Evolutionary conservation across 2,888 invertebrate species (phyloP).

Genomic region (Melanotus villosus): DNA sequence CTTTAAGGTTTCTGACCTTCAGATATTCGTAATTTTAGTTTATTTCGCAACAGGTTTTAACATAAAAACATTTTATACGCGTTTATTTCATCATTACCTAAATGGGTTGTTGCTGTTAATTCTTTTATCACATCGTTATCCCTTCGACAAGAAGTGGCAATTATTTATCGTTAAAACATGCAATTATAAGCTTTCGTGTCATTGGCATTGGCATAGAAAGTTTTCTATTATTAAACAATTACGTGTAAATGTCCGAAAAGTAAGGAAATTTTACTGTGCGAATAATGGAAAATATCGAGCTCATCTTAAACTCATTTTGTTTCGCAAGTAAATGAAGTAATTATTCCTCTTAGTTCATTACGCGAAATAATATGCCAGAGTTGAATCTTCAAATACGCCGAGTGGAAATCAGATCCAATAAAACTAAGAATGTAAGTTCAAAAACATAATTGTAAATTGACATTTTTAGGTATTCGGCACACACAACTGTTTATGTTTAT

Average conservation of each 20-base stretch:
- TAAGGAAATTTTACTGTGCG: not conserved
- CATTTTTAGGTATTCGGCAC: too few relatives aligned
- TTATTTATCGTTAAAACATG: slow-evolving; percentile 15
- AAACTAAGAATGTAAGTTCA: too few relatives aligned
- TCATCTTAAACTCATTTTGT: too few relatives aligned
- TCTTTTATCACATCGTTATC: not conserved
- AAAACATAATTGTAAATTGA: too few relatives aligned
- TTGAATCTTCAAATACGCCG: too few relatives aligned
- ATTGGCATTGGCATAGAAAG: slow-evolving; percentile 26
- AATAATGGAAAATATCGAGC: too few relatives aligned
- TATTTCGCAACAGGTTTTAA: not conserved
- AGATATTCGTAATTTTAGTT: not conserved
- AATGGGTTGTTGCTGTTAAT: not conserved
- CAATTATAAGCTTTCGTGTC: not conserved
- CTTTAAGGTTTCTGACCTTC: slow-evolving; percentile 1
- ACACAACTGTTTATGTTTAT: too few relatives aligned
- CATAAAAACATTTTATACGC: not conserved
- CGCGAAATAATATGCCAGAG: too few relatives aligned
- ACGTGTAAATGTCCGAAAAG: not conserved
- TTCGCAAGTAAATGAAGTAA: too few relatives aligned
- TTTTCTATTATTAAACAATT: not conserved
- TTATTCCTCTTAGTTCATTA: too few relatives aligned
- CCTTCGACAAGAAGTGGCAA: slow-evolving; percentile 9
- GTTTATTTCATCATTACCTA: not conserved
- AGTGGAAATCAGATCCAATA: too few relatives aligned